Evolutionary conservation across 2,888 invertebrate species (phyloP), one percentile per base, ranked within the genome.

Genomic region (Rhagium mordax): DNA sequence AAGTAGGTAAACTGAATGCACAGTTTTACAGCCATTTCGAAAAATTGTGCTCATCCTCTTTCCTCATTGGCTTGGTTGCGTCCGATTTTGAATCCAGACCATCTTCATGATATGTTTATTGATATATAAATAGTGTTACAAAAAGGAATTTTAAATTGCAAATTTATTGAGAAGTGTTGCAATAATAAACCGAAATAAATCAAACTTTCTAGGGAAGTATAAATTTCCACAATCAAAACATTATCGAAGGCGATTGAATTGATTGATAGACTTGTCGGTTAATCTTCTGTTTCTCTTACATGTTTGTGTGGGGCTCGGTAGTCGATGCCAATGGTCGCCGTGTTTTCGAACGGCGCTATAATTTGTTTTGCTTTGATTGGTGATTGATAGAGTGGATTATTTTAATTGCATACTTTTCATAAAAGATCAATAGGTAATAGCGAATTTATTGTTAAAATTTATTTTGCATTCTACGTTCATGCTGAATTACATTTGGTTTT

Each of bases 261-360:
- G 83, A 83, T 82, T 83, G 82, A 83, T 83, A 79, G 81, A 76
- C 77, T 78, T 80, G 81, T 80, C 81, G 75, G 81, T 75, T 79
- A 81, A 82, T 81, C 79, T 80, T 79, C 79, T 81, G 82, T 82
- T 82, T 81, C 78, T 77, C 78, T 81, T 57, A 48, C 33, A 55
- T 59, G 62, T 62, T 79, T 78, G 82, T 79, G 81, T 79, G 78
- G 76, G 79, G 74, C 75, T 78, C 81, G 72, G 81, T 81, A 81
- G 81, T 81, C 75, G 76, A 77, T 78, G 78, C 79, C 79, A 80
- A 76, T 79, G 73, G 77, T 77, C 79, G 75, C 72, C 70, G 71
- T 77, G 77, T 75, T 72, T 71, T 57, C 66, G 69, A 77, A 76
- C 71, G 72, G 76, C 72, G 72, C 74, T 73, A 76, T 78, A 80